Conservation (phyloP, 37 sponge, comb jelly and placozoan species). For the Hormiphora californensis region DNA sequence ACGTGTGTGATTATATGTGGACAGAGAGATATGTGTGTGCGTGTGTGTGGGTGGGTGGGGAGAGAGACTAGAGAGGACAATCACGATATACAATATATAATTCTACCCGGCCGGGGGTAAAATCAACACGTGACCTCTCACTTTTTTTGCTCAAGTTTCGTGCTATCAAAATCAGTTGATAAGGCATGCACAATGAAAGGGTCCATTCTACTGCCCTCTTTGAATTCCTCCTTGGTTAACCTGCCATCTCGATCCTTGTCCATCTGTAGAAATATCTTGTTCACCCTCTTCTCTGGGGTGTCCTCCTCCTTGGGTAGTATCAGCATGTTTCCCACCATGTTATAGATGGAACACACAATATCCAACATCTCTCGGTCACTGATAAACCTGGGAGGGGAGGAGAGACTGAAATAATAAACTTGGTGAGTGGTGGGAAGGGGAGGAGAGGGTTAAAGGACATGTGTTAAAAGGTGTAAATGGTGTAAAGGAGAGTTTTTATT, state of each 20-base stretch:
- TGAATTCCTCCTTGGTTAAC: conserved; percentile 60
- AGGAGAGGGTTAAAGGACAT: too few species aligned
- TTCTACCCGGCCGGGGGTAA: too few species aligned
- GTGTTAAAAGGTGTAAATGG: too few species aligned
- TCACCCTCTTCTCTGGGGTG: conserved; percentile 68
- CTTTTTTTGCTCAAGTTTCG: conserved; percentile 28
- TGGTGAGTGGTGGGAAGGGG: too few species aligned
- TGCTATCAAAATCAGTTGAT: conserved; percentile 8
- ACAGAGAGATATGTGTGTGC: too few species aligned
- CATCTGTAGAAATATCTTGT: conserved; percentile 63
- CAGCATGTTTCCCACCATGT: conserved; percentile 53
- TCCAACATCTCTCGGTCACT: conserved; percentile 27
- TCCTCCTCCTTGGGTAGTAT: conserved; percentile 56
- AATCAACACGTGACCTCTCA: too few species aligned
- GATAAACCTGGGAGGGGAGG: conserved; percentile 14
- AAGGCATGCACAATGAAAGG: conserved; percentile 61
- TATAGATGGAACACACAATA: conserved; percentile 48
- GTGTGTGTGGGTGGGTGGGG: too few species aligned
- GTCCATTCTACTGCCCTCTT: conserved; percentile 58
- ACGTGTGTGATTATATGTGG: too few species aligned
- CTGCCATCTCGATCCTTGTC: conserved; percentile 62
- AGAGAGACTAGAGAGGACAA: too few species aligned
- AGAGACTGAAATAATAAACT: too few species aligned
- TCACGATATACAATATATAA: too few species aligned
- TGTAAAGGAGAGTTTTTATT: too few species aligned